Conservation (phyloP, 2,113 vertebrate genomes). For the Uropsilus gracilis region DNA sequence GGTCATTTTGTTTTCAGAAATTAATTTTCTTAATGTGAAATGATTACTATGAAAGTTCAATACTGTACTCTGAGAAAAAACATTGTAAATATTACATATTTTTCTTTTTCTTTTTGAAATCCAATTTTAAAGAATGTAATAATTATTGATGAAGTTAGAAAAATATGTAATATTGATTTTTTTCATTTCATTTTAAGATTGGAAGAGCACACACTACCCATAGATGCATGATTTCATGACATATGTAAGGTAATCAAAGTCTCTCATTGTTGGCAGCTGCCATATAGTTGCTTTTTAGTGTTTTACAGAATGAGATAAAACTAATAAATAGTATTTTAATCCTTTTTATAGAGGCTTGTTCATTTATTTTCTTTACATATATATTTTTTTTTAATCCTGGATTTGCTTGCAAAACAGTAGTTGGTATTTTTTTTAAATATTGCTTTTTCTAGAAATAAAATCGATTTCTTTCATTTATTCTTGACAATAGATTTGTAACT, state of each 20-base stretch:
- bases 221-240: constrained; percentile 6
- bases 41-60: neutral
- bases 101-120: neutral
- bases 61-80: neutral
- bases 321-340: neutral
- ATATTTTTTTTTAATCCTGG: constrained; percentile 48
- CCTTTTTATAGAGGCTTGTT: neutral
- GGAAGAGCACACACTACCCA: neutral
- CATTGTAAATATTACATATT: neutral
- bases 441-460: neutral
- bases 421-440: neutral
- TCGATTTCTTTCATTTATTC: neutral
- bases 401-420: neutral
- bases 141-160: neutral
- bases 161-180: neutral
- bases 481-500: neutral
- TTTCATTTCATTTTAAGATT: neutral
- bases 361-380: neutral
- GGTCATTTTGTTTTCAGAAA: neutral
- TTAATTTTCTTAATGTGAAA: neutral
- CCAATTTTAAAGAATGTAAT: neutral
- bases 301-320: constrained; percentile 31
- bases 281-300: neutral
- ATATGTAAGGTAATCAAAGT: neutral
- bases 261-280: neutral